Evolutionary conservation across 2,797 vertebrate genomes (phyloP).

Genomic region (Setipinna tenuifilis): DNA sequence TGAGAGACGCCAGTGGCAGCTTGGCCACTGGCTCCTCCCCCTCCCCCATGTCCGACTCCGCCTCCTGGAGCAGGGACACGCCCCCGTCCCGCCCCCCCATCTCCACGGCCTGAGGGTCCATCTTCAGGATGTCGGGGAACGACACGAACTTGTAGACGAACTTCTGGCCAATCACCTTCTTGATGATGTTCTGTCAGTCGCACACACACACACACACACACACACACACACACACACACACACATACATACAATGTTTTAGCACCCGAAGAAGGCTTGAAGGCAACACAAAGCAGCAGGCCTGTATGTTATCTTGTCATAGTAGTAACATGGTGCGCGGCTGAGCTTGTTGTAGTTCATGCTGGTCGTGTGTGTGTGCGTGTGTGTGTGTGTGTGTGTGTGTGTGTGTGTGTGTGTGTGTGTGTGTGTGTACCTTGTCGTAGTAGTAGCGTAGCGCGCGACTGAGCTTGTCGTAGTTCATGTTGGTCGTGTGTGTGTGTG

Average conservation of each 20-base stretch:
- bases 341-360: too few species aligned
- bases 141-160: conserved; percentile 98
- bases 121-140: conserved; percentile 94
- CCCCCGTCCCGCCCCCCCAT: conserved; percentile 64
- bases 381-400: too few species aligned
- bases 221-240: conserved; percentile 24
- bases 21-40: conserved; percentile 77
- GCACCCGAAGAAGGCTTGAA: too few species aligned
- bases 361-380: too few species aligned
- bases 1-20: conserved; percentile 74
- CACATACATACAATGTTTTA: conserved; percentile 43
- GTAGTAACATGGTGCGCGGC: too few species aligned
- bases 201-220: too few species aligned
- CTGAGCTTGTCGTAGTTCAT: too few species aligned
- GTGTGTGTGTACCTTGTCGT: too few species aligned
- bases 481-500: background rate
- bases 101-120: conserved; percentile 90
- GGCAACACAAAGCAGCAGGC: too few species aligned
- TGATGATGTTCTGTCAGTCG: conserved; percentile 88
- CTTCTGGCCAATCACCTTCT: conserved; percentile 96
- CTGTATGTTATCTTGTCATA: too few species aligned
- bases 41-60: conserved; percentile 72
- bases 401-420: too few species aligned
- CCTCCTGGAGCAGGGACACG: conserved; percentile 77
- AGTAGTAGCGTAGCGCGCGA: too few species aligned